phyloP scores from a whole-genome alignment of 2,113 vertebrate species.

The Puffinus mauretanicus region DNA sequence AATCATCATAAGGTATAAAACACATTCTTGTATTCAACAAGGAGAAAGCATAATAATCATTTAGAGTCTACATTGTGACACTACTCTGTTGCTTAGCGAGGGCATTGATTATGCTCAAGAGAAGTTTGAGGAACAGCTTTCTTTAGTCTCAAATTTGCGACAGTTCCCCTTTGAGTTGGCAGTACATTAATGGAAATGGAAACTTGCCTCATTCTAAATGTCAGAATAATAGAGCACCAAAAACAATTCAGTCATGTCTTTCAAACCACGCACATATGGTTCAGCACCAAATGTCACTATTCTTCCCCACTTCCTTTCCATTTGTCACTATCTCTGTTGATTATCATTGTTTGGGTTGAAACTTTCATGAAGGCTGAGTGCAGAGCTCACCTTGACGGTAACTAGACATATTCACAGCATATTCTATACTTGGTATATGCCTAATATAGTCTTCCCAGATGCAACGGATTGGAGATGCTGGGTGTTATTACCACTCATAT shows the following conservation, averaged over 20 bases:
- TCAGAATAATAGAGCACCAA: constrained; percentile 86
- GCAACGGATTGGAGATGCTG: neutral
- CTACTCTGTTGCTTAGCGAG: constrained; percentile 66
- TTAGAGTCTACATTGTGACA: constrained; percentile 6
- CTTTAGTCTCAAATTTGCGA: constrained; percentile 83
- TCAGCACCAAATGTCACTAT: constrained; percentile 84
- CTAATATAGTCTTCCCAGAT: neutral
- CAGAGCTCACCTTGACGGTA: constrained; percentile 46
- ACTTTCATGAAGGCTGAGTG: constrained; percentile 35
- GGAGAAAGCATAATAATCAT: neutral
- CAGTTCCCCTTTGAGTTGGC: constrained; percentile 84
- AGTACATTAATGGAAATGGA: constrained; percentile 86
- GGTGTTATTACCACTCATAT: neutral
- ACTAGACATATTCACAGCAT: neutral
- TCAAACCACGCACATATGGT: constrained; percentile 87
- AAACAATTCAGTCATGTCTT: constrained; percentile 87
- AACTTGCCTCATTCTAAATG: constrained; percentile 86
- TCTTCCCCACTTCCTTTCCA: constrained; percentile 72
- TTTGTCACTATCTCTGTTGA: constrained; percentile 64
- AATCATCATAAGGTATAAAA: neutral
- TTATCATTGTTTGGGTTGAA: constrained; percentile 70
- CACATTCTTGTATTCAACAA: neutral
- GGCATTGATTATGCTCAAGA: constrained; percentile 73
- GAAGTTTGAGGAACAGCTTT: constrained; percentile 84
- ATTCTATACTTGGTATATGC: neutral